Evolutionary conservation across 2,888 invertebrate genomes (phyloP), one percentile per base, ranked within the genome.

Genomic region (Pediacus dermestoides): DNA sequence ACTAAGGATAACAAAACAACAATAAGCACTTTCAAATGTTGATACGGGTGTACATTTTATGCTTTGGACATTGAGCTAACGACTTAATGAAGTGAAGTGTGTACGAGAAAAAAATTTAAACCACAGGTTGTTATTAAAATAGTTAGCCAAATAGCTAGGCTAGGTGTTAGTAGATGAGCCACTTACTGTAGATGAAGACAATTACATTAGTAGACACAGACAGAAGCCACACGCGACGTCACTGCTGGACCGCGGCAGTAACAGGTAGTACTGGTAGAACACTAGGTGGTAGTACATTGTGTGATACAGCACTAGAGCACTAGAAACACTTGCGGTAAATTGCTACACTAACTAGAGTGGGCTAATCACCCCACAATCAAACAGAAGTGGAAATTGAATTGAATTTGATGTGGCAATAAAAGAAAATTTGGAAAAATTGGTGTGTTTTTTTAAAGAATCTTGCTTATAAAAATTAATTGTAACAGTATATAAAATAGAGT

Each of bases 141-240:
- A n/a, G n/a, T n/a, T n/a, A n/a, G n/a, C n/a, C n/a, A n/a, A n/a
- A n/a, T n/a, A n/a, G 21, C 7, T 21, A 7, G 21, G n/a, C n/a
- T 21, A 34, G 43, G 37, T 38, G 62, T 64, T 64, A 64, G 62
- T 63, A 61, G 53, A 60, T 61, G 60, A 63, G 60, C 58, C 61
- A 66, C 66, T 66, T 66, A 66, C 65, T 64, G 60, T 61, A 62
- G 52, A 65, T 65, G 64, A 63, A 65, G 64, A 64, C 64, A 64
- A 62, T 55, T 54, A 64, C 66, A 67, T 67, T 67, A 67, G 66
- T 67, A 67, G 66, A 67, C 67, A 67, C 55, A 67, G 60, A 67
- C 67, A 67, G 66, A 67, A 67, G 67, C 67, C 67, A 62, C 59
- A 62, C 58, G 61, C 60, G 53, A 55, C 52, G 53, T 45, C 46